Conservation (phyloP, 1,140 invertebrate species). For the Drosophila novamexicana region DNA sequence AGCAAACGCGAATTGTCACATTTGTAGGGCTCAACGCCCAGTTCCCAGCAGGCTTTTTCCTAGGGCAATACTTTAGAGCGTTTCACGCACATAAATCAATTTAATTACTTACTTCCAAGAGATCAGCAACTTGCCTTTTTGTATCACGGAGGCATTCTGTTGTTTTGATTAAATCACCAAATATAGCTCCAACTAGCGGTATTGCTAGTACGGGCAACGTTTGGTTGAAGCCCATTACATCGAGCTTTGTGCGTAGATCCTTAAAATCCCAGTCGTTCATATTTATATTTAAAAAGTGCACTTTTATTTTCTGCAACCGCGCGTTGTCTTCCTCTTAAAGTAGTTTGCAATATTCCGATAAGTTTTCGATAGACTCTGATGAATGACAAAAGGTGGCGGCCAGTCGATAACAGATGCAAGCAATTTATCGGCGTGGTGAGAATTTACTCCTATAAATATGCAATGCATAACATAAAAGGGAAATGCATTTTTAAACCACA, state of each 20-base stretch:
- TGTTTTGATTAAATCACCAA: slow-evolving; percentile 90
- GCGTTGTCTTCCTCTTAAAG: slow-evolving; percentile 36
- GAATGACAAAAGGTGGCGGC: slow-evolving; percentile 6
- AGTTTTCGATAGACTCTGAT: slow-evolving; percentile 19
- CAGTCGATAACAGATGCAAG: slow-evolving; percentile 1
- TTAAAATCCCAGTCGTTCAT: slow-evolving; percentile 74
- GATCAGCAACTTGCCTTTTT: slow-evolving; percentile 64
- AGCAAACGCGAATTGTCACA: slow-evolving; percentile 88
- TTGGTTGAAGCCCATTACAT: slow-evolving; percentile 79
- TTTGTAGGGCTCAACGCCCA: slow-evolving; percentile 87
- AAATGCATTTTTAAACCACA: background rate
- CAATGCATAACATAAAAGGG: background rate
- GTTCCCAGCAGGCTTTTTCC: slow-evolving; percentile 86
- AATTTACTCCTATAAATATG: background rate
- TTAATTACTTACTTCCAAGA: slow-evolving; percentile 71
- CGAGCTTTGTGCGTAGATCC: slow-evolving; percentile 77
- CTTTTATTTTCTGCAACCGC: slow-evolving; percentile 23
- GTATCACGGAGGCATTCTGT: slow-evolving; percentile 89
- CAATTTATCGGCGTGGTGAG: background rate
- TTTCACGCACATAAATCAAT: background rate
- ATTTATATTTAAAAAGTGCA: slow-evolving; percentile 45
- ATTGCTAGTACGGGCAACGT: slow-evolving; percentile 84
- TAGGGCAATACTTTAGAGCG: slow-evolving; percentile 47
- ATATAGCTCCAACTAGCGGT: slow-evolving; percentile 88
- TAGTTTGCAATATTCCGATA: slow-evolving; percentile 17